Percentiles rank a stretch among this genome's conserved stretches.
Conservation (phyloP, 2,113 vertebrate species). For the Urocynchramus pylzowi region DNA sequence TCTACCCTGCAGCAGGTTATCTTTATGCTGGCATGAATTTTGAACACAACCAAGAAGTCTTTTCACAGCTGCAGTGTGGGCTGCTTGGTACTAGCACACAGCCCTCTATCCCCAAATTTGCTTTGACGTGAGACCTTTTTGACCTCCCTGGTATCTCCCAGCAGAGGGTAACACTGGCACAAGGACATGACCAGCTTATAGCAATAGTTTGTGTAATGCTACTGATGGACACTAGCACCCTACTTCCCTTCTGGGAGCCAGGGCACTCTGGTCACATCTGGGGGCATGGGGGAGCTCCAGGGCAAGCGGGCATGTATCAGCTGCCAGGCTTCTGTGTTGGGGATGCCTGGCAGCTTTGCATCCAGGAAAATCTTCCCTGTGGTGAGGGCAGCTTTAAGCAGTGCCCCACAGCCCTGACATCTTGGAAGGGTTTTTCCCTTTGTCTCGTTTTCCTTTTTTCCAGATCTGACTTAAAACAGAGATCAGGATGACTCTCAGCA, state of each 20-base stretch:
- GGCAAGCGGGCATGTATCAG: background rate
- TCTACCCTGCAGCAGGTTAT: background rate
- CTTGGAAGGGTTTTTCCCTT: constrained; percentile 16
- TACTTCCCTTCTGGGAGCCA: background rate
- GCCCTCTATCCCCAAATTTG: background rate
- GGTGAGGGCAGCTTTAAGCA: background rate
- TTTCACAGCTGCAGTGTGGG: background rate
- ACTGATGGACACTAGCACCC: background rate
- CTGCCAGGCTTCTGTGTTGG: background rate
- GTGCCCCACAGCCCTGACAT: background rate
- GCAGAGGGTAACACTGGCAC: background rate
- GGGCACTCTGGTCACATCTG: background rate
- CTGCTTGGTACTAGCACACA: background rate
- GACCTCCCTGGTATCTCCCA: background rate
- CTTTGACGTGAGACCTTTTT: background rate
- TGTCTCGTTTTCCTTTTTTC: constrained; percentile 24
- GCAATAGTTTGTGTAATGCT: background rate
- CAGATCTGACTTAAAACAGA: constrained; percentile 6
- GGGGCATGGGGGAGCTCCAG: background rate
- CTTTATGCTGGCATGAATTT: background rate
- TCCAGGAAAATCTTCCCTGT: background rate
- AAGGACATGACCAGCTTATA: background rate
- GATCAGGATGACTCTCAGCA: constrained; percentile 15
- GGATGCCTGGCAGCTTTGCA: background rate
- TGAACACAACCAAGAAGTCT: background rate